Base-by-base conservation (phyloP, 2,113 vertebrate genomes). In the Hypomesus transpacificus region DNA sequence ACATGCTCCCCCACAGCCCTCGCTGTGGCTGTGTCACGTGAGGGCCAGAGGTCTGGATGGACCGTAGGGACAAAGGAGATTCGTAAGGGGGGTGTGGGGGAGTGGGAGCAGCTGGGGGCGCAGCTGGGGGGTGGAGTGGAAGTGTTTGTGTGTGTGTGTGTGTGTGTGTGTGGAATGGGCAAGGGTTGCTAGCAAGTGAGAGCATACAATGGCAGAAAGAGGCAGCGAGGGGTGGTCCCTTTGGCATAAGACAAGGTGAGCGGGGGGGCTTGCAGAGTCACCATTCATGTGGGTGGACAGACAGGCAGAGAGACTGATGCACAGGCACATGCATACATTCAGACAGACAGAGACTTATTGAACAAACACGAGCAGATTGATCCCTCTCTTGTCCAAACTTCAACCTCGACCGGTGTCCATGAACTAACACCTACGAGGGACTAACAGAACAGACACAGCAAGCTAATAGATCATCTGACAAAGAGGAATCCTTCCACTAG, bases 401-500 rank as follows among this genome's bases (percentile, higher is more conserved):
- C 31, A 7, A 9, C 39, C 39, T 13, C 5, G 39, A 46, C 1
- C 39, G 1, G 39, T 13, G 39, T 46, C 39, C 7, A 7, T 46
- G 39, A 46, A 46, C 39, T 46, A 13, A 46, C 8, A 11, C 39
- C 39, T 9, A 9, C 22, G 52, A 24, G 24, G 66, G 51, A 13
- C 11, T 28, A 3, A 22, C 22, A 68, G 66, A 68, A 53, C 18
- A 26, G 20, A 68, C 21, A 28, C 50, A 54, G 64, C 7, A n/a
- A 18, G 17, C 18, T 64, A 46, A 14, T 64, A 18, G 52, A 46
- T 46, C 65, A 68, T 26, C 65, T 22, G 34, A 22, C 34, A 56
- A 51, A 56, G 51, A 34, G 53, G 52, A 46, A 26, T 66, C 39
- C 39, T 46, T 69, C 34, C 66, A 22, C 61, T 72, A 57, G 58